Evolutionary conservation across 2,113 vertebrate species (phyloP), one percentile per base, ranked within the genome.

Genomic region (Ornithorhynchus anatinus): DNA sequence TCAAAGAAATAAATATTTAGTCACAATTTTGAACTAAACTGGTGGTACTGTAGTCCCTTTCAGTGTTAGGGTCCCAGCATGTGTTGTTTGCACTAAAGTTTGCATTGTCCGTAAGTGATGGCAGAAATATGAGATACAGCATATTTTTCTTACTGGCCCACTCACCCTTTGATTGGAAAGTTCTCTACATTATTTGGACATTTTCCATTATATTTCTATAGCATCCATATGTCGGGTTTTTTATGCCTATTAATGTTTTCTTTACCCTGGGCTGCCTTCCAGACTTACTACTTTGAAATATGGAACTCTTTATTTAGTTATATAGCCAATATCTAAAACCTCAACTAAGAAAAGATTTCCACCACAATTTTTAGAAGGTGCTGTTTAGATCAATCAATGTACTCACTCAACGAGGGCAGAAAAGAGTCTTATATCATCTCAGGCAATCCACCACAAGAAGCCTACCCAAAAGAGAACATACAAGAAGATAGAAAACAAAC

Each of bases 241-340:
- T 83, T 87, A 65, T 82, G 78, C 84, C 69, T 88, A 88, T 88
- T 92, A 85, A 79, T 87, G 75, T 78, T 88, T 91, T 87, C 74
- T 85, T 89, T 86, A 58, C 52, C 70, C 76, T 69, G 76, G 86
- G 75, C 84, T 75, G 5, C 56, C 77, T 88, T 92, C 89, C 90
- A 92, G 75, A 45, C 65, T 78, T 51, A 75, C 25, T 68, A 79
- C 3, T 82, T 57, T 85, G 78, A 89, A 79, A 86, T 35, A 52
- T 74, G 59, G 69, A 42, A 65, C 78, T 75, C 75, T 75, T 81
- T 80, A 69, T 76, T 47, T 82, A 44, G 73, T 86, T 69, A 82
- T 12, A 61, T 58, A 67, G 69, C 4, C 12, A 86, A 72, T 73
- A 57, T 64, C 80, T 67, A 59, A 68, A 75, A 60, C 47, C 65